Percentiles rank a stretch among this genome's conserved stretches.
Evolutionary conservation across 2,888 invertebrate species (phyloP).

Genomic region (Drosophila antonietae): DNA sequence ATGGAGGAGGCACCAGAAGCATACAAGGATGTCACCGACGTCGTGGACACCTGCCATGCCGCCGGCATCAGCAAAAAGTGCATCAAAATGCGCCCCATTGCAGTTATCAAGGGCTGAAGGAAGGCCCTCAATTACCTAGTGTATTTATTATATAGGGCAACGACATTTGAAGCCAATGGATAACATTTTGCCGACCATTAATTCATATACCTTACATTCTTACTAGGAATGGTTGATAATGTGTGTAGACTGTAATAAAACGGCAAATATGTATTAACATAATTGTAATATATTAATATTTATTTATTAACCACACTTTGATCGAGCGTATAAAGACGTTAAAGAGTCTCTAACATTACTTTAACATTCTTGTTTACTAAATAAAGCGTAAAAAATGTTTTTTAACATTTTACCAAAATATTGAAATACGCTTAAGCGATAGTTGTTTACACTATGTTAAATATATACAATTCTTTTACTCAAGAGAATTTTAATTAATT

Average conservation of each 20-base stretch:
- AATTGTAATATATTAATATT: not conserved
- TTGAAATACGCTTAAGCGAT: not conserved
- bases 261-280: not conserved
- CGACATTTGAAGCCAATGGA: not conserved
- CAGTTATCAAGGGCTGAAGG: constrained; percentile 97
- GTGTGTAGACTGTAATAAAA: not conserved
- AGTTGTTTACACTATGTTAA: not conserved
- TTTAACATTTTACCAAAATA: not conserved
- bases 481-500: not conserved
- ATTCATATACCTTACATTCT: not conserved
- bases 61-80: constrained; percentile 99
- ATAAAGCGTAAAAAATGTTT: not conserved
- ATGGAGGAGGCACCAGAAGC: constrained; percentile 99
- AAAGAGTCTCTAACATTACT: not conserved
- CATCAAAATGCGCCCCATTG: constrained; percentile 98
- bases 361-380: not conserved
- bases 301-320: not conserved
- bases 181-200: not conserved
- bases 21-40: constrained; percentile 99
- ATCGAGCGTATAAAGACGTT: not conserved
- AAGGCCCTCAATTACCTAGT: not conserved
- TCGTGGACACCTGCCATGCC: constrained; percentile 98
- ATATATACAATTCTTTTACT: not conserved
- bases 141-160: not conserved
- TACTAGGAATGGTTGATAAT: not conserved